phyloP scores from a whole-genome alignment of 1,140 invertebrate species.

The Maconellicoccus hirsutus region DNA sequence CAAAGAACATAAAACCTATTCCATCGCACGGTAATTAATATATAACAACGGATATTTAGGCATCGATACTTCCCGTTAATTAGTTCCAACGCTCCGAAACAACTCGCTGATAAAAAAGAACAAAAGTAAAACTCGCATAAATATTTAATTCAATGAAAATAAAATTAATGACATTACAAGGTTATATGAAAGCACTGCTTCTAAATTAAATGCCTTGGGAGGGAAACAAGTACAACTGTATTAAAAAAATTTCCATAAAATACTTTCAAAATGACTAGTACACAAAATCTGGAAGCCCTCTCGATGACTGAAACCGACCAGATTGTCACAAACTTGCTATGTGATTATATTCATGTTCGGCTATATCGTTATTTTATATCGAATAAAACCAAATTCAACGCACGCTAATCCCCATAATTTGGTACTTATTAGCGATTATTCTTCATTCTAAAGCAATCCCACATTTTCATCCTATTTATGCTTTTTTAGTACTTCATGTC shows the following conservation, averaged over 20 bases:
- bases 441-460: not conserved
- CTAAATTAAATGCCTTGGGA: conserved; percentile 1
- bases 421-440: too few relatives aligned
- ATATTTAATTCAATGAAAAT: not conserved
- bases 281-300: conserved; percentile 17
- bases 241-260: not conserved
- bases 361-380: too few relatives aligned
- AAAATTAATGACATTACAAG: not conserved
- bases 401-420: too few relatives aligned
- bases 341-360: too few relatives aligned
- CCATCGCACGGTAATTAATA: too few relatives aligned
- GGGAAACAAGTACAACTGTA: conserved; percentile 8
- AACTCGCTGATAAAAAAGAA: not conserved
- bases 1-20: too few relatives aligned
- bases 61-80: too few relatives aligned
- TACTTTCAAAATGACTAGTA: conserved; percentile 18
- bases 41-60: too few relatives aligned
- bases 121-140: not conserved
- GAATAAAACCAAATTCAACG: too few relatives aligned
- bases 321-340: too few relatives aligned
- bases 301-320: not conserved
- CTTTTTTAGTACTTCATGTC: not conserved
- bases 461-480: too few relatives aligned
- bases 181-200: conserved; percentile 3
- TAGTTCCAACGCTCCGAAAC: too few relatives aligned